Percentiles rank a stretch among this genome's conserved stretches.
phyloP scores from a whole-genome alignment of 2,797 vertebrate genomes.

The Microctenopoma stevenorrisi region DNA sequence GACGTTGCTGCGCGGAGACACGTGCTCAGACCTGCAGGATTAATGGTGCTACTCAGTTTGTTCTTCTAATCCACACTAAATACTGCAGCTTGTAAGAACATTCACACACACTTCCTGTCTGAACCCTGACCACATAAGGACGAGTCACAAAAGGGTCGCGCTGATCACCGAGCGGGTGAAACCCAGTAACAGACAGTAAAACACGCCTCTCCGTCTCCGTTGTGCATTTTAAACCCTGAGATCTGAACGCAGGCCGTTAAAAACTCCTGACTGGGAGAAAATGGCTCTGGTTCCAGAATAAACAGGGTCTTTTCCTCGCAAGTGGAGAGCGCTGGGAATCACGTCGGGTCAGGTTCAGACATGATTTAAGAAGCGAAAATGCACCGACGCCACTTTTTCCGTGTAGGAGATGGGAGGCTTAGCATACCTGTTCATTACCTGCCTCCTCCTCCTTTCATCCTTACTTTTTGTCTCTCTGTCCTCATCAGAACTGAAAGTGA shows the following conservation, averaged over 20 bases:
- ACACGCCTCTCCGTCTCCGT: neutral
- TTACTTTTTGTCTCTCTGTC: slow-evolving; percentile 24
- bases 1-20: neutral
- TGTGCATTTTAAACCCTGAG: neutral
- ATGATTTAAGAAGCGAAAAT: slow-evolving; percentile 50
- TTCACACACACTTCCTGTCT: too few relatives aligned
- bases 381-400: slow-evolving; percentile 53
- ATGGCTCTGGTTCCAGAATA: slow-evolving; percentile 42
- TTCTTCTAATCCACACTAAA: too few relatives aligned
- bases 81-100: too few relatives aligned
- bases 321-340: slow-evolving; percentile 37
- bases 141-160: neutral
- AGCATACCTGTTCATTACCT: slow-evolving; percentile 46
- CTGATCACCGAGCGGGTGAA: neutral
- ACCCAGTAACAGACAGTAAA: neutral
- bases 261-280: slow-evolving; percentile 40
- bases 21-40: too few relatives aligned
- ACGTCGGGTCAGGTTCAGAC: slow-evolving; percentile 58
- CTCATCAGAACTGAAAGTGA: slow-evolving; percentile 18
- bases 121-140: too few relatives aligned
- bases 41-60: too few relatives aligned
- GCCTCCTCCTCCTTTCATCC: neutral
- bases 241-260: slow-evolving; percentile 2
- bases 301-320: slow-evolving; percentile 42
- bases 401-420: slow-evolving; percentile 31